These are phyloP conservation scores for Drosophila multiciliata DNA, from an alignment of 2,888 invertebrate genomes.

Conservation along the genomic window DNA sequence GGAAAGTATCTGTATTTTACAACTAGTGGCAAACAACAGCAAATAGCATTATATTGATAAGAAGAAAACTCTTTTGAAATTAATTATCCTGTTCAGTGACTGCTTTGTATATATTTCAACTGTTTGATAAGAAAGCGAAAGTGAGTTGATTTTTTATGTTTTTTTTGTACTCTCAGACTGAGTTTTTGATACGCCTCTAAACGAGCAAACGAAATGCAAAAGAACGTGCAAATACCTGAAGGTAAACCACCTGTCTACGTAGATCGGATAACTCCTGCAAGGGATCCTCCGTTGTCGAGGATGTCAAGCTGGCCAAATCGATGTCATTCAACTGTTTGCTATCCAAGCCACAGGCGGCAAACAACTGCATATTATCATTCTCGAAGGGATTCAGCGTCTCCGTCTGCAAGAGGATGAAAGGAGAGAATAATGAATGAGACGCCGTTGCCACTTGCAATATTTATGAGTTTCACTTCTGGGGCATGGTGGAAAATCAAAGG, in stretches of 20 bases:
- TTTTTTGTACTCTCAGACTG: constrained; percentile 42
- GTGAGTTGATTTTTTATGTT: constrained; percentile 8
- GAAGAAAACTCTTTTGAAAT: constrained; percentile 10
- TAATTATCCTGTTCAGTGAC: constrained; percentile 45
- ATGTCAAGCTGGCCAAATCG: constrained; percentile 86
- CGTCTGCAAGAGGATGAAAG: constrained; percentile 86
- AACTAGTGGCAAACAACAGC: constrained; percentile 26
- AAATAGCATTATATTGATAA: constrained; percentile 10
- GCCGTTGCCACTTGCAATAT: constrained; percentile 18
- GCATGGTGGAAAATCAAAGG: constrained; percentile 8
- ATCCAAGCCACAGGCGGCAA: constrained; percentile 86
- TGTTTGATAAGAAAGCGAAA: constrained; percentile 45
- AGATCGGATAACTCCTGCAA: constrained; percentile 91
- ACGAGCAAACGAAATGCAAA: constrained; percentile 79
- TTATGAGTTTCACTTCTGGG: neutral
- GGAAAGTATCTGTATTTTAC: constrained; percentile 6
- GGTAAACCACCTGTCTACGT: constrained; percentile 92
- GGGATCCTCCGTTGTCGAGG: constrained; percentile 86
- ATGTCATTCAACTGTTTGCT: constrained; percentile 85
- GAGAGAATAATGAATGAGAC: neutral
- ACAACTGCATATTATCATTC: constrained; percentile 89
- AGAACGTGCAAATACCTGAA: constrained; percentile 87
- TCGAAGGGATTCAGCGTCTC: constrained; percentile 96
- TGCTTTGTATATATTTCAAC: constrained; percentile 27
- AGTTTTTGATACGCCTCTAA: constrained; percentile 36